A percentile compares a stretch with the other conserved stretches of the same genome.
These are phyloP conservation scores for Leiothrix lutea DNA, from an alignment of 2,113 vertebrate species.

Conservation along the genomic window DNA sequence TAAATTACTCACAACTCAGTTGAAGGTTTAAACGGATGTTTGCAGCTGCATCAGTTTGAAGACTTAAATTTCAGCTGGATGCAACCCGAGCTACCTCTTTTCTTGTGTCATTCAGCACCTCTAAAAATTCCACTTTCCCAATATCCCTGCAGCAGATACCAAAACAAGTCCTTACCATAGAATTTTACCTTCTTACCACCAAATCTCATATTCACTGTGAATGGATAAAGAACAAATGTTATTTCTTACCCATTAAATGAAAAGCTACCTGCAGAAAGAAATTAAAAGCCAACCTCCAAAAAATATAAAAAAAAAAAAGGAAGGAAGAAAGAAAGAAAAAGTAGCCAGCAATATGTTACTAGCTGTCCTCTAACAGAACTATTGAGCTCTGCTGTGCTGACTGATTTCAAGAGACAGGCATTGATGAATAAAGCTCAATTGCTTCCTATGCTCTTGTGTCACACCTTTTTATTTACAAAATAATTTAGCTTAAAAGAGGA, in stretches of 20 bases:
- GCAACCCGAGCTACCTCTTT: not conserved
- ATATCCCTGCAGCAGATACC: not conserved
- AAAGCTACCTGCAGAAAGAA: not conserved
- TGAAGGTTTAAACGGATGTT: not conserved
- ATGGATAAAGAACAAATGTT: not conserved
- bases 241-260: not conserved
- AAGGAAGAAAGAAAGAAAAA: not conserved
- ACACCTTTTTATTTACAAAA: constrained; percentile 57
- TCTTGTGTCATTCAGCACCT: not conserved
- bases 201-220: not conserved
- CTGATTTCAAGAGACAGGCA: constrained; percentile 1
- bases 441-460: not conserved
- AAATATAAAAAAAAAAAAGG: too few relatives aligned
- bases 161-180: not conserved
- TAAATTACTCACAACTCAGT: constrained; percentile 44
- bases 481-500: constrained; percentile 36
- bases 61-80: not conserved
- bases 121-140: not conserved
- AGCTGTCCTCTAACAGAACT: not conserved
- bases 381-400: not conserved
- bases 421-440: constrained; percentile 5
- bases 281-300: not conserved
- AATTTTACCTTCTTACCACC: too few relatives aligned
- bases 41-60: constrained; percentile 22
- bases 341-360: not conserved